Evolutionary conservation across 2,888 invertebrate genomes (phyloP).

Genomic region (Cheilosia variabilis): DNA sequence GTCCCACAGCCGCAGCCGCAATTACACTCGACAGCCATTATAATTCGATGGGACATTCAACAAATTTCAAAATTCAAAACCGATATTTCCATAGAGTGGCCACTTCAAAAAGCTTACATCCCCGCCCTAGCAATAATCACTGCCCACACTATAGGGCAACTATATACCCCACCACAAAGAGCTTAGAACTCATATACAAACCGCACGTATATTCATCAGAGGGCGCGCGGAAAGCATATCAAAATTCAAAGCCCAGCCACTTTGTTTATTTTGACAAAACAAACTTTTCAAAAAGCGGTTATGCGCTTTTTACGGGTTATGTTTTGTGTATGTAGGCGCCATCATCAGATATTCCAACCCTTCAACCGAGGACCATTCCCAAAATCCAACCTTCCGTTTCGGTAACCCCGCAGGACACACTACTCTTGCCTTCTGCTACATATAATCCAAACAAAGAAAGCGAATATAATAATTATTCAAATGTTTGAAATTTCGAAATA

Average conservation of each 20-base stretch:
- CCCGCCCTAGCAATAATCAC: not conserved
- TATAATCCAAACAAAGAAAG: constrained; percentile 50
- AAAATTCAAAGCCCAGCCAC: constrained; percentile 59
- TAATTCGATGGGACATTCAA: constrained; percentile 39
- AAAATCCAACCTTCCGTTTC: not conserved
- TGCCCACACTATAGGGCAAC: no score
- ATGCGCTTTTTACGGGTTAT: constrained; percentile 62
- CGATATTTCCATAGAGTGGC: constrained; percentile 42
- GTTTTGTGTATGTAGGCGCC: not conserved
- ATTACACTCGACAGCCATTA: constrained; percentile 18
- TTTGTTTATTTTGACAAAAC: constrained; percentile 73
- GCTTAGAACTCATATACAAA: constrained; percentile 18
- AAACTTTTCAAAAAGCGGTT: constrained; percentile 70
- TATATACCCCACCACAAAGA: not conserved
- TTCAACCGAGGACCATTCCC: constrained; percentile 26
- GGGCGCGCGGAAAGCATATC: constrained; percentile 40
- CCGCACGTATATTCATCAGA: constrained; percentile 10
- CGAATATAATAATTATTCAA: constrained; percentile 70
- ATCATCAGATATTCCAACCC: constrained; percentile 52
- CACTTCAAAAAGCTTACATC: constrained; percentile 15
- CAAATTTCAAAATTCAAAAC: constrained; percentile 24
- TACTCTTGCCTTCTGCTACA: not conserved
- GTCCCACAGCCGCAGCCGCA: not conserved
- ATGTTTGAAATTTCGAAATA: constrained; percentile 52
- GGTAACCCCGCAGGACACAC: not conserved